Base-by-base conservation (phyloP, 2,888 invertebrate genomes). In the Synergus gifuensis region DNA sequence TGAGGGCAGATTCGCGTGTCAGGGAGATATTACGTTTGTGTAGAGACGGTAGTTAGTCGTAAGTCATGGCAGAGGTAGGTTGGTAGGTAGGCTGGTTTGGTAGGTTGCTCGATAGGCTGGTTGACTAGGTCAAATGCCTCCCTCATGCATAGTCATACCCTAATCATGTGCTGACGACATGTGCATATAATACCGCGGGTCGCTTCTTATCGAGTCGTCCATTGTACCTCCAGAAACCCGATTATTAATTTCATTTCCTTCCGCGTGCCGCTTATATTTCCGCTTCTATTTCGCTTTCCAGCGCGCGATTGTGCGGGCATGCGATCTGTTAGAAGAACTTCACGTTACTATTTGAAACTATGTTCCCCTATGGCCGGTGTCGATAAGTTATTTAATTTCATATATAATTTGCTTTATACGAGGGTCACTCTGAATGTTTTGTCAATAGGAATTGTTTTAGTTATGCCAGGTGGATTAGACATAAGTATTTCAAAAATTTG, bases 121-220 rank as follows among this genome's bases (percentile, higher is more conserved):
- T 83, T 81, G 85, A 86, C 85, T 87, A 81, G 87, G 87, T 86
- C 88, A 87, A 86, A 86, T 80, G 82, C 81, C 83, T 81, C 78
- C 76, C 80, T 86, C 87, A 85, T 86, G 83, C 84, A 87, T 86
- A 85, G 84, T 83, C 84, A 84, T 83, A 81, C 83, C 80, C 82
- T 82, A 82, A 84, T 84, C 86, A 84, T 84, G 83, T 79, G 54
- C 54, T 73, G 76, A 83, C 79, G 79, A 81, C 82, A 81, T 80
- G 78, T 81, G 82, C 83, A 67, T 82, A 81, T 82, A 85, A 85
- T 63, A 81, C 78, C 78, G 76, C 78, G 67, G 36, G 62, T 62
- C 28, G 22, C 62, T 69, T 77, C 69, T 78, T 76, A 77, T 64
- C 69, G 16, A 77, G 77, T 83, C 76, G 11, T 28, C 54, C 79